Base-by-base conservation (phyloP, 2,113 vertebrate genomes). In the Seriola dumerili region DNA sequence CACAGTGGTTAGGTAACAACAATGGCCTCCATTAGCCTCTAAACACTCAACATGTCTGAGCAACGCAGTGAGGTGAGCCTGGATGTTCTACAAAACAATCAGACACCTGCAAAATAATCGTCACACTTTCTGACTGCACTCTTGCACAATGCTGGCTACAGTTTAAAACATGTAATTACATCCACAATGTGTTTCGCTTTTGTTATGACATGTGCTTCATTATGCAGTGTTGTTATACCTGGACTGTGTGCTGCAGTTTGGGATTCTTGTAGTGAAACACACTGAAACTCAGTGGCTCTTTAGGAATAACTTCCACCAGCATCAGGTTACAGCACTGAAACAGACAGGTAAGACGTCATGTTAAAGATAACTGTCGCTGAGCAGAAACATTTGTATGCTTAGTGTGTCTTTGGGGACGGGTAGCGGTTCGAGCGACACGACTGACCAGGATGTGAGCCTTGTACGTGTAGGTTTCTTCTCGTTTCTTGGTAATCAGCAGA, bases 221-320 rank as follows among this genome's bases (percentile, higher is more conserved):
- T 40, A 21, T 71, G 64, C 10, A 48, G n/a, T 32, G 67, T 8
- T 82, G 40, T 29, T 16, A 1, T 97, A 99, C 98, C 98, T 99
- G 98, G 1, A 99, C 98, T 0, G 98, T 99, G 90, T 99, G 98
- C 71, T 99, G 98, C 75, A 99, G 95, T 95, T 99, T 99, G 84
- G 98, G 97, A 87, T 98, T 99, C 96, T 99, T 99, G 94, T 99
- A 99, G 91, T 99, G 97, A 92, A 99, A 99, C 78, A 99, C 96
- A 0, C 97, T 99, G 93, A 99, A 99, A 90, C 98, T 99, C 82
- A 99, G 95, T 0, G 98, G 97, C 62, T 99, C 98, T 89, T 99
- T 99, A 4, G 98, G 97, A 80, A 99, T 99, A 69, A 99, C 94
- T 81, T 99, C 98, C 83, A 99, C 98, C n/a, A 99, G 95, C 98